Base-by-base conservation (phyloP, 2,888 invertebrate species). In the Drosophila histrio region DNA sequence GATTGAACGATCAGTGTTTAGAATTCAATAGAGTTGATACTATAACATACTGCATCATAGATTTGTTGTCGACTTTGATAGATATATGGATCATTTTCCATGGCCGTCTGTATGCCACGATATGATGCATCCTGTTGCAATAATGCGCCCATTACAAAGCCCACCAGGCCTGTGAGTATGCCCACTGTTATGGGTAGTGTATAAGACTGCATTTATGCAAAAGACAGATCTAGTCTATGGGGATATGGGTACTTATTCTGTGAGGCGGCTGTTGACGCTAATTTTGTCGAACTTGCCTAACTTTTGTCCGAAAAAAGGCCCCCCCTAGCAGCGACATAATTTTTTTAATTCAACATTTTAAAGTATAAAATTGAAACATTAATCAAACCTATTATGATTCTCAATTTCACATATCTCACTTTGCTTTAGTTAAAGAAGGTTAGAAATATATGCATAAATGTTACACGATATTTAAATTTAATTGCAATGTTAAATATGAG, bases 61-160 rank as follows among this genome's bases (percentile, higher is more conserved):
- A 83, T 76, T 4, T 50, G 62, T 5, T 58, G 34, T 0, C 85
- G 73, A 9, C 69, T 57, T 7, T 63, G 56, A 46, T 41, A 82
- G 9, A 81, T 54, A 41, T 82, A 82, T 0, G 87, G 79, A 69
- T 82, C 85, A 2, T 1, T 41, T 0, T 39, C 46, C 72, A 87
- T 81, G 1, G 70, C 24, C 17, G 32, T 15, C 1, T 73, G 64
- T 5, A 82, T 65, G 39, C 58, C 56, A 1, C 73, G 78, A 50
- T 50, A 71, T 1, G 85, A 65, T 8, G 79, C 58, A 53, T 87
- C 68, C 57, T 82, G 82, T 38, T 82, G 82, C 17, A 60, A 22
- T 4, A 82, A 8, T 1, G 65, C 87, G 7, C 82, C 82, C 21
- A 67, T 24, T 2, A 87, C 3, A 32, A 82, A 87, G 11, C 70